Base-by-base conservation (phyloP, 2,888 invertebrate genomes). In the Parthenolecanium corni region DNA sequence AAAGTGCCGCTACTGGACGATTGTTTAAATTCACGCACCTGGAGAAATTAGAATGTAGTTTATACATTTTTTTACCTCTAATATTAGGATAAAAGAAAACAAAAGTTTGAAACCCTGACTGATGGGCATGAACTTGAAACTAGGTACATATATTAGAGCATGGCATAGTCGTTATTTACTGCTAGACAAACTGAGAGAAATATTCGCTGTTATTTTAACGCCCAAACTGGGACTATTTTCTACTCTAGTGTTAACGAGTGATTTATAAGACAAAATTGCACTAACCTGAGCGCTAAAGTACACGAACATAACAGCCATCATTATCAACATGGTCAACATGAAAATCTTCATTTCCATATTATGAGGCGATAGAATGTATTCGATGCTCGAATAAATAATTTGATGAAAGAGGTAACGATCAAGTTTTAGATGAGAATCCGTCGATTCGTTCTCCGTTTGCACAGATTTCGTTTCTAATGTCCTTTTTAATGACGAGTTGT, bases 21-120 rank as follows among this genome's bases (percentile, higher is more conserved):
- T 47, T 74, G 74, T 63, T 74, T 72, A 52, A 73, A 69, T 65
- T 73, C 72, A 68, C 75, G 76, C 71, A 83, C 84, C 75, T 86
- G 83, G 73, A 82, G 80, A 70, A 20, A 81, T 79, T 65, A 86
- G 14, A 52, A 52, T 24, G n/a, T 52, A n/a, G 23, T n/a, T n/a
- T 18, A n/a, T 12, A 52, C n/a, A 52, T 52, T 2, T 24, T 23
- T 23, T 24, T 21, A n/a, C n/a, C n/a, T n/a, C n/a, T n/a, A n/a
- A n/a, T n/a, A n/a, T n/a, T n/a, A n/a, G n/a, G n/a, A n/a, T n/a
- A n/a, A n/a, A n/a, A n/a, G n/a, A n/a, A n/a, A n/a, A n/a, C n/a
- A n/a, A n/a, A n/a, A n/a, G n/a, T n/a, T n/a, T n/a, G n/a, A n/a
- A n/a, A n/a, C n/a, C n/a, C n/a, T n/a, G n/a, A n/a, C n/a, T n/a